Evolutionary conservation across 2,888 invertebrate species (phyloP).

Genomic region (Drosophila suboccidentalis): DNA sequence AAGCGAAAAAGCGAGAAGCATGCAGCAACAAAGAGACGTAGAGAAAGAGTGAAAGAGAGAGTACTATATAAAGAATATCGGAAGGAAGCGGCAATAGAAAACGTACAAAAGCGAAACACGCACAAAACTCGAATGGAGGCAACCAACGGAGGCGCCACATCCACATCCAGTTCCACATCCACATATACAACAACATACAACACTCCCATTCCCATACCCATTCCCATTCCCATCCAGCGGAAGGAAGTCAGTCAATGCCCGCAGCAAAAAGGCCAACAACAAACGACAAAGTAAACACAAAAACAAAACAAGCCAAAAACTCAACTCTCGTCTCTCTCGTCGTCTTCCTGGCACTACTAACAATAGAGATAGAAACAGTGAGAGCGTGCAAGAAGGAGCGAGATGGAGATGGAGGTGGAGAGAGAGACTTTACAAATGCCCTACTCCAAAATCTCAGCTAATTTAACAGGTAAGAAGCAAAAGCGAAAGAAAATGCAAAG

Average conservation of each 20-base stretch:
- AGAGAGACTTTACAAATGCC: constrained; percentile 26
- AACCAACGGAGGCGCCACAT: constrained; percentile 30
- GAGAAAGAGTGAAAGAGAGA: constrained; percentile 9
- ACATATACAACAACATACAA: not conserved
- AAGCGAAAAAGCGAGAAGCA: constrained; percentile 31
- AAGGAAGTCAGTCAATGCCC: constrained; percentile 81
- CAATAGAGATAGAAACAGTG: not conserved
- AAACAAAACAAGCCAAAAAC: constrained; percentile 64
- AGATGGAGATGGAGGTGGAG: not conserved
- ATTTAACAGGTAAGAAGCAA: constrained; percentile 31
- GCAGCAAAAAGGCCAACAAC: constrained; percentile 70
- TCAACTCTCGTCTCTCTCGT: constrained; percentile 19
- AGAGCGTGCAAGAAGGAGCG: not conserved
- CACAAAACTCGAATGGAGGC: constrained; percentile 42
- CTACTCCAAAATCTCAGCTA: constrained; percentile 33
- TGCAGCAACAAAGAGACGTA: constrained; percentile 11
- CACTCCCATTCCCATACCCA: constrained; percentile 7
- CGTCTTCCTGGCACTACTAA: constrained; percentile 12
- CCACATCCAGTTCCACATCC: constrained; percentile 21
- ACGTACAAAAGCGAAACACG: constrained; percentile 77
- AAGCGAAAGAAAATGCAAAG: constrained; percentile 6
- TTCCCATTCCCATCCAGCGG: constrained; percentile 33
- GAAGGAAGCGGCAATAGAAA: constrained; percentile 79
- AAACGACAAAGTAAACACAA: constrained; percentile 76
- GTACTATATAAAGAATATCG: constrained; percentile 55